Conservation (phyloP, 2,113 vertebrate genomes). For the Xenopus laevis region DNA sequence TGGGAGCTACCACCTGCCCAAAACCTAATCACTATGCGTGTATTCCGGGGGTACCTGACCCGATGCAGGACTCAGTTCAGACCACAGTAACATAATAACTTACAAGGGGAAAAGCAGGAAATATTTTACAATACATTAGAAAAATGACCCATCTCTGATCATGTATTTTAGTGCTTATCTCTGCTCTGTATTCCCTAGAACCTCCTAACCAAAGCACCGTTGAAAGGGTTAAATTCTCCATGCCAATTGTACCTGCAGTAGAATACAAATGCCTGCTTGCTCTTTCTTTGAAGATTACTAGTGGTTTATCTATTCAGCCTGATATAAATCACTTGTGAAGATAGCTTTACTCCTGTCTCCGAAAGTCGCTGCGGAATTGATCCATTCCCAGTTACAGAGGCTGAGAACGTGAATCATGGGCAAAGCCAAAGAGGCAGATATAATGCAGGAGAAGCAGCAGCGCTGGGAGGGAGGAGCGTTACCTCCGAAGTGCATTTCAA, state of each 20-base stretch:
- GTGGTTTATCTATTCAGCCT: constrained; percentile 49
- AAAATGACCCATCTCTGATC: no score
- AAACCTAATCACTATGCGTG: no score
- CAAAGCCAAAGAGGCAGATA: constrained; percentile 35
- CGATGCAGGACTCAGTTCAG: no score
- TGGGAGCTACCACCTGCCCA: no score
- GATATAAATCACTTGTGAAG: constrained; percentile 49
- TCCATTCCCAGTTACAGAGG: constrained; percentile 28
- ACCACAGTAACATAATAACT: no score
- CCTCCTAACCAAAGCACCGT: not conserved
- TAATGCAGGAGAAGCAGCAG: constrained; percentile 30
- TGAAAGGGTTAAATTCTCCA: constrained; percentile 29
- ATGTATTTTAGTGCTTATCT: no score
- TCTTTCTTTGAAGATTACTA: constrained; percentile 47
- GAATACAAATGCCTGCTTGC: constrained; percentile 42
- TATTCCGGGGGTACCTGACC: no score
- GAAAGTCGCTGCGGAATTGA: constrained; percentile 9
- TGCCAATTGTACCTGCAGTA: constrained; percentile 26
- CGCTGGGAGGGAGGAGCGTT: constrained; percentile 34
- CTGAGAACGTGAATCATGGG: constrained; percentile 47
- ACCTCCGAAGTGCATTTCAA: constrained; percentile 42
- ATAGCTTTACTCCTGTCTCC: constrained; percentile 47
- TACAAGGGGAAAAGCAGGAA: no score
- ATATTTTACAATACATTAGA: no score
- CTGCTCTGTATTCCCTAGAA: not conserved